A percentile compares a stretch with the other conserved stretches of the same genome.
phyloP scores from a whole-genome alignment of 2,113 vertebrate genomes.

The Brienomyrus brachyistius region DNA sequence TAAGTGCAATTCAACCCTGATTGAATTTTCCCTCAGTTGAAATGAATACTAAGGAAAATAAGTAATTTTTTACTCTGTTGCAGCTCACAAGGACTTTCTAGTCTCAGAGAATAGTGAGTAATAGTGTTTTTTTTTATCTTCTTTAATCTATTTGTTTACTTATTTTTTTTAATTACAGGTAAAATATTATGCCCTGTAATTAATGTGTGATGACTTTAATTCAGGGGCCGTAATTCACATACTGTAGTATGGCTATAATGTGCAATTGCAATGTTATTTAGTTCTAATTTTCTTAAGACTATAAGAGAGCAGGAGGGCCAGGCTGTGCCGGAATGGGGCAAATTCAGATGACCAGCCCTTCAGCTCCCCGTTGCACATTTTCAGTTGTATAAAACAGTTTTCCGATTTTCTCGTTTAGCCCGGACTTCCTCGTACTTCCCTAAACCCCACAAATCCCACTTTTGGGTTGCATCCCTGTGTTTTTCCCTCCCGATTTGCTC shows the following conservation, averaged over 20 bases:
- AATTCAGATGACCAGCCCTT: neutral
- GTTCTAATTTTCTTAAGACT: neutral
- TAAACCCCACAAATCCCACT: neutral
- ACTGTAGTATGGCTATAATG: neutral
- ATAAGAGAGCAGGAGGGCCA: neutral
- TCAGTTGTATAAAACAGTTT: neutral
- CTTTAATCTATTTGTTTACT: neutral
- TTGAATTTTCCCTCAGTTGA: neutral
- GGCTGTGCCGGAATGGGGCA: neutral
- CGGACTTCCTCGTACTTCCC: neutral
- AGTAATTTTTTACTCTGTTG: neutral
- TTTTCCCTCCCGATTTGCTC: neutral
- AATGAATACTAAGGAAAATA: neutral
- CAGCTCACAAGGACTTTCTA: neutral
- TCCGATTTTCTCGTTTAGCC: neutral
- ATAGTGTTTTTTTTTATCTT: neutral
- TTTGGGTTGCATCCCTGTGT: neutral
- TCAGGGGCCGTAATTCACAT: neutral
- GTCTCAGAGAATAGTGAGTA: neutral
- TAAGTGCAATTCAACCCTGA: neutral
- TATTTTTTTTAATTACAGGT: neutral
- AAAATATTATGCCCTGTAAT: neutral
- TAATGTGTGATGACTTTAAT: neutral
- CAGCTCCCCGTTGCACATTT: neutral
- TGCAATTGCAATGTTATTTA: neutral